Conservation (phyloP, 1,140 invertebrate genomes). For the Penaeus japonicus region DNA sequence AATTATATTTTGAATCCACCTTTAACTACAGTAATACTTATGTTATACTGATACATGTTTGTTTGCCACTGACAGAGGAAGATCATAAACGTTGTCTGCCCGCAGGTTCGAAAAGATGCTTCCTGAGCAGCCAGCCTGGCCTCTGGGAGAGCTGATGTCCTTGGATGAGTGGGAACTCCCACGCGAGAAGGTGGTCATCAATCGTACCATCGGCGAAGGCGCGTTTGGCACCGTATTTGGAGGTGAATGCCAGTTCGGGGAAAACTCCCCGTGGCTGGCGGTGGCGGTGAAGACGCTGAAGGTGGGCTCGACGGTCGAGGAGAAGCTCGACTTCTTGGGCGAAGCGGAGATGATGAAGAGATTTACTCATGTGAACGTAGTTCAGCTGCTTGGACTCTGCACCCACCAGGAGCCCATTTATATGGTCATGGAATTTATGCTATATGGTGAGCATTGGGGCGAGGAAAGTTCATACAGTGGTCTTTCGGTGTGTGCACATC, state of each 20-base stretch:
- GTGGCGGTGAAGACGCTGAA: conserved; percentile 93
- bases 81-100: not conserved
- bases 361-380: conserved; percentile 90
- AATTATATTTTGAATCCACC: too few species aligned
- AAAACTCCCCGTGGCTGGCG: conserved; percentile 61
- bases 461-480: not conserved
- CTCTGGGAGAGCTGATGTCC: conserved; percentile 71
- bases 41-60: too few species aligned
- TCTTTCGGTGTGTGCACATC: not conserved
- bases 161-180: conserved; percentile 89
- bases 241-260: conserved; percentile 72
- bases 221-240: conserved; percentile 89
- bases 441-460: conserved; percentile 74
- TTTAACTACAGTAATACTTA: too few species aligned
- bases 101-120: conserved; percentile 58
- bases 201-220: conserved; percentile 86
- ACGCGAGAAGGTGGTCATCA: conserved; percentile 85
- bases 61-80: not conserved
- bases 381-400: conserved; percentile 83
- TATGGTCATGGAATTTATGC: conserved; percentile 93
- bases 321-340: conserved; percentile 91
- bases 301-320: conserved; percentile 79
- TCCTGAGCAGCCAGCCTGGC: conserved; percentile 77
- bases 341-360: conserved; percentile 93
- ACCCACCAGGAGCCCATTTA: conserved; percentile 85